A percentile compares a stretch with the other conserved stretches of the same genome.
Conservation (phyloP, 1,140 invertebrate species). For the Cherax quadricarinatus region DNA sequence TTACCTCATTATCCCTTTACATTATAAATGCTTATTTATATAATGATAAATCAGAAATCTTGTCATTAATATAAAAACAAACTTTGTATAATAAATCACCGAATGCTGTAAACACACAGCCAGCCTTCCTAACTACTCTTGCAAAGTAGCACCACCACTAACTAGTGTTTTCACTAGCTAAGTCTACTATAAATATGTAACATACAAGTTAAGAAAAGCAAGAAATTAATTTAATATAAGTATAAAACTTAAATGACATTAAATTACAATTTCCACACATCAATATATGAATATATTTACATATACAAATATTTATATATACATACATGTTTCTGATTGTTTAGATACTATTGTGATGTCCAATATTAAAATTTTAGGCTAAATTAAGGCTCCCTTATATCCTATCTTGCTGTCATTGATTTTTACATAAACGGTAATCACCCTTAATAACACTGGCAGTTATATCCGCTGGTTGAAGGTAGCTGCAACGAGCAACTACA, state of each 20-base stretch:
- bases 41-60: background rate
- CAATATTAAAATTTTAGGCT: slow-evolving; percentile 18
- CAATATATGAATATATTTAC: background rate
- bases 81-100: background rate
- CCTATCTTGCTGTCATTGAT: slow-evolving; percentile 27
- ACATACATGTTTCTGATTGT: slow-evolving; percentile 32
- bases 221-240: slow-evolving; percentile 3
- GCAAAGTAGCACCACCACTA: background rate
- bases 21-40: background rate
- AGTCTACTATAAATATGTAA: background rate
- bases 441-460: slow-evolving; percentile 46
- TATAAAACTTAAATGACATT: background rate
- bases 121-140: too few relatives aligned
- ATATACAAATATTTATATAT: slow-evolving; percentile 20
- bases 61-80: background rate
- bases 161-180: background rate
- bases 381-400: slow-evolving; percentile 32
- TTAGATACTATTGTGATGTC: slow-evolving; percentile 31
- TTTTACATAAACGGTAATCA: slow-evolving; percentile 25
- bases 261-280: background rate
- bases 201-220: background rate
- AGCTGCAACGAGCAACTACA: slow-evolving; percentile 37
- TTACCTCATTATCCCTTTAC: background rate
- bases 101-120: background rate
- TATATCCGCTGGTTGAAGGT: slow-evolving; percentile 48